These are phyloP conservation scores for Ardeotis arabs DNA, from an alignment of 2,113 vertebrate species.

Conservation along the genomic window DNA sequence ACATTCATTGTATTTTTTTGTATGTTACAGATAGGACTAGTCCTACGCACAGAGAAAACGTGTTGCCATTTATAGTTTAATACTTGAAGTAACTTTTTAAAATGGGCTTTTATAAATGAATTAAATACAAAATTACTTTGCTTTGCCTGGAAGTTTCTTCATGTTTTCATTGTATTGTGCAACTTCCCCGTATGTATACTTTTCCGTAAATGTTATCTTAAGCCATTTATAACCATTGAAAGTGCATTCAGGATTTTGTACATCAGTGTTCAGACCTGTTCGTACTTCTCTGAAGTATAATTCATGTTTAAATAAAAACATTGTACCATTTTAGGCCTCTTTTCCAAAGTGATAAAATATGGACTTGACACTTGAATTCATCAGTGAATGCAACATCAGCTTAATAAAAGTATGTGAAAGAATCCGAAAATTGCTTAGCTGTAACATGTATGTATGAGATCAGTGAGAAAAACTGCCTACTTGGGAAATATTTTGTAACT, in stretches of 20 bases:
- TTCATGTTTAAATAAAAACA: slow-evolving; percentile 32
- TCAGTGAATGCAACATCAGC: slow-evolving; percentile 50
- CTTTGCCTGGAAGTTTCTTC: slow-evolving; percentile 58
- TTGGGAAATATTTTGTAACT: neutral
- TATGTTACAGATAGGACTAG: slow-evolving; percentile 55
- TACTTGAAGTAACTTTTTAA: slow-evolving; percentile 76
- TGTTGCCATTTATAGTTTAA: slow-evolving; percentile 66
- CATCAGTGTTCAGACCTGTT: slow-evolving; percentile 27
- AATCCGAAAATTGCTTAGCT: slow-evolving; percentile 7
- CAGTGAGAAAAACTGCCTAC: neutral
- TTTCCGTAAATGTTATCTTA: slow-evolving; percentile 44
- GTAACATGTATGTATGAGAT: neutral
- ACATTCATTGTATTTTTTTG: slow-evolving; percentile 57
- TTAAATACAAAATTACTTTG: slow-evolving; percentile 51
- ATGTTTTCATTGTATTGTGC: slow-evolving; percentile 49
- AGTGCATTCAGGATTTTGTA: slow-evolving; percentile 67
- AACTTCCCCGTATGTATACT: slow-evolving; percentile 16
- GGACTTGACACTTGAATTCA: slow-evolving; percentile 34
- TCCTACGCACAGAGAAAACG: slow-evolving; percentile 67
- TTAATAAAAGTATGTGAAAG: slow-evolving; percentile 65
- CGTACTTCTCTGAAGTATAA: slow-evolving; percentile 9
- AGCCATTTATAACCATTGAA: slow-evolving; percentile 48
- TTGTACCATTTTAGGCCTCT: slow-evolving; percentile 49
- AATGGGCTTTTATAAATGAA: slow-evolving; percentile 75
- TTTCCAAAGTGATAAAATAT: slow-evolving; percentile 49